Evolutionary conservation across 2,113 vertebrate species (phyloP), one percentile per base, ranked within the genome.

Genomic region (Turnix velox): DNA sequence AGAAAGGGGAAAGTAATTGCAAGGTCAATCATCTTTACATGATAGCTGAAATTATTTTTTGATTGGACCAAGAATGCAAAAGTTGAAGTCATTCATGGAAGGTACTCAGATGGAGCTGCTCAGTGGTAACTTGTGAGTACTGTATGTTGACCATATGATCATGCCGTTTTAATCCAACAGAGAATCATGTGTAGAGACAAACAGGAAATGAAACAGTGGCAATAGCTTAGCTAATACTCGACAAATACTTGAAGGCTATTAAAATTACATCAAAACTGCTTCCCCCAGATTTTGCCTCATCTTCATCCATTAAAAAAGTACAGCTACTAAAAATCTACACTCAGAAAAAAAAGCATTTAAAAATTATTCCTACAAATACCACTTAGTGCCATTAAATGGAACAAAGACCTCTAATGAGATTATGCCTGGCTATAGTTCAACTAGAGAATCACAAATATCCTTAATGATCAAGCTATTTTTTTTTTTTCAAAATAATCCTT

Each of bases 141-240:
- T 93, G 85, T 94, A 91, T 96, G 94, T 80, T 95, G 94, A 88
- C 92, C 92, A 95, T 93, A 95, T 96, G 93, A 92, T 90, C 88
- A 43, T 81, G 57, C 55, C 94, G 85, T 49, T 77, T 95, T 86
- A 92, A 74, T 90, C 65, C 93, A 84, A 62, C 10, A 66, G 54
- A 28, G 58, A 65, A 68, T 91, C 81, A 94, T 85, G 89, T 71
- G 90, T 87, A 92, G 93, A 95, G 76, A 77, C 79, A 95, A 95
- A 95, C 90, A 92, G 92, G 88, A 96, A 96, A 94, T 91, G 79
- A 93, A 95, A 96, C 92, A 88, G 93, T 96, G 93, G 92, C 92
- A 93, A 90, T 86, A 88, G 68, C 85, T 95, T 92, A 94, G 85
- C 92, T 90, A 94, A 93, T 91, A 88, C 88, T 94, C 69, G 68